These are phyloP conservation scores for Decapterus maruadsi DNA, from an alignment of 2,797 vertebrate genomes.

Conservation along the genomic window DNA sequence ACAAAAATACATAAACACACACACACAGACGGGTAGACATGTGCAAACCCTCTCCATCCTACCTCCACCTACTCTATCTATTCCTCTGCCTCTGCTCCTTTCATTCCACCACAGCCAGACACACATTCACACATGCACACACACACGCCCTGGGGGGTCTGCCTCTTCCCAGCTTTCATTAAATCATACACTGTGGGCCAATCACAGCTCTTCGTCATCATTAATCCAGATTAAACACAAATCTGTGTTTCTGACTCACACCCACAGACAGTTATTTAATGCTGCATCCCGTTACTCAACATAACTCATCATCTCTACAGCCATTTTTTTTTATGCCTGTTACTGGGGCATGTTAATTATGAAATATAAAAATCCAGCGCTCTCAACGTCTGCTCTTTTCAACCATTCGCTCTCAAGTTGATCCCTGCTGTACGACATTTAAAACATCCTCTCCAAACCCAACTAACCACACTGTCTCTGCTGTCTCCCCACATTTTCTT, in stretches of 20 bases:
- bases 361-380: not conserved
- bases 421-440: constrained; percentile 34
- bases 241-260: constrained; percentile 69
- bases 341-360: not conserved
- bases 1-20: not conserved
- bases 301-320: constrained; percentile 28
- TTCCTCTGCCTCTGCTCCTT: constrained; percentile 34
- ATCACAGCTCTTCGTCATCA: constrained; percentile 61
- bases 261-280: constrained; percentile 69
- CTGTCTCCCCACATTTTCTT: constrained; percentile 55
- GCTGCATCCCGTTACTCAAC: constrained; percentile 57
- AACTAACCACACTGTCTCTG: constrained; percentile 24
- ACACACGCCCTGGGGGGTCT: constrained; percentile 51
- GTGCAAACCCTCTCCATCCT: not conserved
- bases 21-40: constrained; percentile 14
- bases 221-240: constrained; percentile 82
- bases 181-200: constrained; percentile 70
- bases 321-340: constrained; percentile 12
- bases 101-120: constrained; percentile 38
- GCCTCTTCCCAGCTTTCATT: constrained; percentile 74
- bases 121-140: constrained; percentile 4
- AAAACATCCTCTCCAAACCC: constrained; percentile 25
- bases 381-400: constrained; percentile 12
- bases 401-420: constrained; percentile 2
- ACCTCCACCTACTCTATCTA: constrained; percentile 38